These are phyloP conservation scores for Lottia scabra DNA, from an alignment of 2,888 invertebrate species.

Conservation along the genomic window DNA sequence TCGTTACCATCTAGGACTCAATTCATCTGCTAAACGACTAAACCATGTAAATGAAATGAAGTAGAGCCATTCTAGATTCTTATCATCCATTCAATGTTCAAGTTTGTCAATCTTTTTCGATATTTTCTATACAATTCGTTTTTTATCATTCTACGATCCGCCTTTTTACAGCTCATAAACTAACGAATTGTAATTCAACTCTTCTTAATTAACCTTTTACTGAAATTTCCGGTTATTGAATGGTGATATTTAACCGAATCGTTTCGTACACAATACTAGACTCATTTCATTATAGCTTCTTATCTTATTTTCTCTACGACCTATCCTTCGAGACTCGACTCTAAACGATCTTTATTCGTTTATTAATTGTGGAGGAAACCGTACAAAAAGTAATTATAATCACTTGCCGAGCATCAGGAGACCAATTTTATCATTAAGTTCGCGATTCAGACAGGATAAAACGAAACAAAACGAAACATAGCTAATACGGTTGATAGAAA, in stretches of 20 bases:
- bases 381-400: constrained; percentile 2
- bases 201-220: constrained; percentile 2
- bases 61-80: not conserved
- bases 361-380: not conserved
- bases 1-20: not conserved
- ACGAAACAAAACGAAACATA: not conserved
- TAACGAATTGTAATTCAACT: not conserved
- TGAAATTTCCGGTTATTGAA: not conserved
- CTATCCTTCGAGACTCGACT: not conserved
- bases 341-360: not conserved
- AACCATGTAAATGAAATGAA: not conserved
- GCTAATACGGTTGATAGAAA: constrained; percentile 3
- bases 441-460: not conserved
- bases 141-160: not conserved
- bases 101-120: too few species aligned
- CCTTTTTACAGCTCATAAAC: constrained; percentile 6
- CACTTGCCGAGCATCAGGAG: not conserved
- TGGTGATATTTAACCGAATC: not conserved
- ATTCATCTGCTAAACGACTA: not conserved
- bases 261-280: not conserved
- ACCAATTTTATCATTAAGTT: not conserved
- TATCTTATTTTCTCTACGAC: not conserved
- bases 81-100: too few species aligned
- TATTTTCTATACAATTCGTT: too few species aligned
- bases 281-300: not conserved